Conservation (phyloP, 1,140 invertebrate species). For the Frieseomelitta varia region DNA sequence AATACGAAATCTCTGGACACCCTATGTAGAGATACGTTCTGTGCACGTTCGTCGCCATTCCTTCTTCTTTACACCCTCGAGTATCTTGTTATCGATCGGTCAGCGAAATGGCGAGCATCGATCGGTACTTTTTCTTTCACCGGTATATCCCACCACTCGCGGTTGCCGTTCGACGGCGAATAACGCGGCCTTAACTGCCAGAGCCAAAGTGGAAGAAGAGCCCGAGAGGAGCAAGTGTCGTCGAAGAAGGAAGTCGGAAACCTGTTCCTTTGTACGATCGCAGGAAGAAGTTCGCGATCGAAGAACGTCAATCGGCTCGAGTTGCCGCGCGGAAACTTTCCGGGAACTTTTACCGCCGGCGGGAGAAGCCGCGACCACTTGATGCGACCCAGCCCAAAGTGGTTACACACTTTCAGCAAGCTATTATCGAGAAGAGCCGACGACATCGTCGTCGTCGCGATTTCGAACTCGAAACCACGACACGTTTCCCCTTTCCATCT, state of each 20-base stretch:
- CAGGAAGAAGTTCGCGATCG: conserved; percentile 37
- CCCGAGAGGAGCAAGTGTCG: background rate
- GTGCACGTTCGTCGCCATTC: background rate
- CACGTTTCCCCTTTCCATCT: conserved; percentile 18
- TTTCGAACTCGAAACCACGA: conserved; percentile 26
- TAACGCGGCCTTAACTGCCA: conserved; percentile 7
- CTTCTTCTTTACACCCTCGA: too few species aligned
- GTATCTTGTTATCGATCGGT: background rate
- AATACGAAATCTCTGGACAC: too few species aligned
- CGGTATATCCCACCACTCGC: background rate
- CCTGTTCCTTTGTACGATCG: conserved; percentile 26
- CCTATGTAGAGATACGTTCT: too few species aligned
- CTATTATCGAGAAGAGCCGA: conserved; percentile 49
- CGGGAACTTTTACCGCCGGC: conserved; percentile 18
- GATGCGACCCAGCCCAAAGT: conserved; percentile 49
- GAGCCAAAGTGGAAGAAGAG: background rate
- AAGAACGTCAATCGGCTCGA: conserved; percentile 44
- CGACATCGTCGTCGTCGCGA: conserved; percentile 19
- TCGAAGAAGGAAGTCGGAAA: background rate
- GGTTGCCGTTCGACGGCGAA: background rate
- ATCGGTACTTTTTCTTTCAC: background rate
- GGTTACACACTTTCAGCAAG: conserved; percentile 61
- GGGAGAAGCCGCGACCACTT: conserved; percentile 30
- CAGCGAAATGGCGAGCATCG: background rate
- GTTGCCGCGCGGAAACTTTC: conserved; percentile 37